Percentiles rank a stretch among this genome's conserved stretches.
phyloP scores from a whole-genome alignment of 2,113 vertebrate genomes.

The Xyrauchen texanus region DNA sequence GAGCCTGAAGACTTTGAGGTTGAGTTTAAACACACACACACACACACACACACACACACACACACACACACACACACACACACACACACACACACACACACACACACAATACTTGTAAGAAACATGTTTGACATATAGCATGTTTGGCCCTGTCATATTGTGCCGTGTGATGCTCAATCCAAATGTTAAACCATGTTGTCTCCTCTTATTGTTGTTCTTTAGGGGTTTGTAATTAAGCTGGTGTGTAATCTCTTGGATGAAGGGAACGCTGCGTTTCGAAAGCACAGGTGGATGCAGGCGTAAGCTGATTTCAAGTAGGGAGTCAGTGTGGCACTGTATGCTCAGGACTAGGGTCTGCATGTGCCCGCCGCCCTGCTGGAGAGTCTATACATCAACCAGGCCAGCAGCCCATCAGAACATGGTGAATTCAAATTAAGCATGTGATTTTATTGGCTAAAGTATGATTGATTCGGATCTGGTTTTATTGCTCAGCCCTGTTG shows the following conservation, averaged over 20 bases:
- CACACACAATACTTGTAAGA: too few relatives aligned
- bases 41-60: too few relatives aligned
- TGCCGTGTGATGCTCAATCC: neutral
- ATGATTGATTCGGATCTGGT: too few relatives aligned
- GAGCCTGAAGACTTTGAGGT: conserved; percentile 89
- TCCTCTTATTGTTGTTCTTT: neutral
- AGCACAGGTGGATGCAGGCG: conserved; percentile 78
- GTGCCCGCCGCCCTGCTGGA: conserved; percentile 82
- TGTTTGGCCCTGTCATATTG: neutral
- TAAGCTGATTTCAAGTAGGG: conserved; percentile 86
- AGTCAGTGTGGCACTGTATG: conserved; percentile 83
- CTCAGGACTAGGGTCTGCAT: conserved; percentile 76
- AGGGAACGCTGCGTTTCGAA: conserved; percentile 85
- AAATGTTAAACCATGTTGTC: neutral
- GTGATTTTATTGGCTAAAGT: too few relatives aligned
- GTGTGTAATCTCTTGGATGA: conserved; percentile 88
- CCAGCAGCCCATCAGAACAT: conserved; percentile 85
- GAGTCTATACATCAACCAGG: conserved; percentile 88
- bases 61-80: too few relatives aligned
- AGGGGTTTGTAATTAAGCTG: conserved; percentile 87
- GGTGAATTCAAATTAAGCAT: conserved; percentile 70
- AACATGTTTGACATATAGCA: too few relatives aligned
- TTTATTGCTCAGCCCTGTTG: too few relatives aligned
- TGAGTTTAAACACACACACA: neutral
- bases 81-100: too few relatives aligned